A percentile compares a stretch with the other conserved stretches of the same genome.
Evolutionary conservation across 2,113 vertebrate species (phyloP).

Genomic region (Oncorhynchus kisutch): DNA sequence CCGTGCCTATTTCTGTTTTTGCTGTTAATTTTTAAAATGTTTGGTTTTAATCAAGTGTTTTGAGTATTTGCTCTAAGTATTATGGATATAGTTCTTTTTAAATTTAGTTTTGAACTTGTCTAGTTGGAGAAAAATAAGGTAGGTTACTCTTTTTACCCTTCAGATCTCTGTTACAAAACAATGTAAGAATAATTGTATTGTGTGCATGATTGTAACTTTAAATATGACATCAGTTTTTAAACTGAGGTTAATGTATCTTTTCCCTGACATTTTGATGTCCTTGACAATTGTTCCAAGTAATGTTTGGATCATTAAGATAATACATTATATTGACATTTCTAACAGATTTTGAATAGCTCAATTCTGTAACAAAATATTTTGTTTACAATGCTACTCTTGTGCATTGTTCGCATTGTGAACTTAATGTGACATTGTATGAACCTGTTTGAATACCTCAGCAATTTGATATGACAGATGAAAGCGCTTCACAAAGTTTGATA

Average conservation of each 20-base stretch:
- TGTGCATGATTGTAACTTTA: constrained; percentile 5
- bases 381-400: constrained; percentile 4
- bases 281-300: no score
- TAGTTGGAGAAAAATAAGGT: constrained; percentile 11
- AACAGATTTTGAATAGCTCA: not conserved
- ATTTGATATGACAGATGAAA: not conserved
- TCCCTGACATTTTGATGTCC: no score
- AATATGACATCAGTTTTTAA: not conserved
- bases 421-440: not conserved
- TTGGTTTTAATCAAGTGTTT: not conserved
- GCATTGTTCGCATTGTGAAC: constrained; percentile 6
- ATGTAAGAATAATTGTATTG: not conserved
- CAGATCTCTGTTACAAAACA: constrained; percentile 4
- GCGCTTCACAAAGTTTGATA: no score
- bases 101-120: not conserved
- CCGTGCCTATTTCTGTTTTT: not conserved
- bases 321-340: not conserved
- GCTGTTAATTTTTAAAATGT: not conserved
- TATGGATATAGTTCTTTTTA: not conserved
- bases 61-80: not conserved
- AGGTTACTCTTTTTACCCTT: not conserved
- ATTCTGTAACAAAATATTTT: constrained; percentile 10
- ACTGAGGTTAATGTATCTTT: no score
- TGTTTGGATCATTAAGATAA: constrained; percentile 8
- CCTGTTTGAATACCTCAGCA: not conserved